A percentile compares a stretch with the other conserved stretches of the same genome.
Evolutionary conservation across 2,888 invertebrate genomes (phyloP).

Genomic region (Rhagophthalmus giganteus): DNA sequence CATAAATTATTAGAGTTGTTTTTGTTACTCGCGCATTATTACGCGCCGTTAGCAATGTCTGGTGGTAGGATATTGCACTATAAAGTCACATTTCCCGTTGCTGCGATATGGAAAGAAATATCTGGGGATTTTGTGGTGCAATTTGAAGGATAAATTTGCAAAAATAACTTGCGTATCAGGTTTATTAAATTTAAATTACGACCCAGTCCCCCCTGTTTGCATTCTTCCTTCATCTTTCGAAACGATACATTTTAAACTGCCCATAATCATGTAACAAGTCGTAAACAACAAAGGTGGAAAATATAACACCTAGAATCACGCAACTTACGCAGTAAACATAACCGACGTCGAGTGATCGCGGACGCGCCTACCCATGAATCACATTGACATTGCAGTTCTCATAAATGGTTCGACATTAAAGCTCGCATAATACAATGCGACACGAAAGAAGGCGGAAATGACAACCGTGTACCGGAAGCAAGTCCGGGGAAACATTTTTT

Average conservation of each 20-base stretch:
- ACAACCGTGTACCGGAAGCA: constrained; percentile 50
- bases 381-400: constrained; percentile 51
- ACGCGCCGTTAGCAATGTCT: constrained; percentile 39
- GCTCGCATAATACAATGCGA: constrained; percentile 48
- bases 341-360: constrained; percentile 9
- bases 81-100: constrained; percentile 43
- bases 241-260: constrained; percentile 22
- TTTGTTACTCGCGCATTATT: constrained; percentile 42
- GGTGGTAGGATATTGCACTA: constrained; percentile 43
- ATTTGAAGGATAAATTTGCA: constrained; percentile 42
- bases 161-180: constrained; percentile 41
- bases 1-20: constrained; percentile 42
- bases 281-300: constrained; percentile 30
- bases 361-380: constrained; percentile 44
- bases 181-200: constrained; percentile 41
- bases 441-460: constrained; percentile 53
- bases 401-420: constrained; percentile 50
- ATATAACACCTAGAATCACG: constrained; percentile 34
- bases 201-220: constrained; percentile 16
- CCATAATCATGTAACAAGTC: constrained; percentile 21
- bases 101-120: constrained; percentile 39
- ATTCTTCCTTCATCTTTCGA: constrained; percentile 13
- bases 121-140: constrained; percentile 44
- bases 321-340: constrained; percentile 28
- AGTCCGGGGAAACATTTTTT: constrained; percentile 50